phyloP scores from a whole-genome alignment of 2,113 vertebrate genomes.

The Mus spicilegus region DNA sequence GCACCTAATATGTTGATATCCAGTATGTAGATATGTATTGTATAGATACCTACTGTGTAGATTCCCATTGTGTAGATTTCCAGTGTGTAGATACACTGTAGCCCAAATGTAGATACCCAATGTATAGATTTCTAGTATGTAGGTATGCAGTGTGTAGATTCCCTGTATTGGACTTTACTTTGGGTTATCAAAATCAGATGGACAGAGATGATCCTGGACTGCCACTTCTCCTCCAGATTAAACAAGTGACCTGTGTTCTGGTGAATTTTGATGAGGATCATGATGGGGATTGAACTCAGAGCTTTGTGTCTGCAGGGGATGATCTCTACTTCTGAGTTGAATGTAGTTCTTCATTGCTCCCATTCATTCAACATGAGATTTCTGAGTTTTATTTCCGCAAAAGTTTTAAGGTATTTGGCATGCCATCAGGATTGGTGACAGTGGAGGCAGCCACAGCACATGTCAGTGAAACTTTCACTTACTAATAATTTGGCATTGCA shows the following conservation, averaged over 20 bases:
- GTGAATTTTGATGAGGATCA: neutral
- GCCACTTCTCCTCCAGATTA: neutral
- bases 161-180: neutral
- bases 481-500: neutral
- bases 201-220: neutral
- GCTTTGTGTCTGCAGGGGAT: neutral
- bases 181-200: neutral
- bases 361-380: slow-evolving; percentile 34
- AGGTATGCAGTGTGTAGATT: neutral
- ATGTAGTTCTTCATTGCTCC: neutral
- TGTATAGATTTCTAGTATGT: neutral
- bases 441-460: neutral
- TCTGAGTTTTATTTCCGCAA: neutral
- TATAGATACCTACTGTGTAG: neutral
- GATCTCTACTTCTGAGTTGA: neutral
- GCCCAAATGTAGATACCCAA: neutral
- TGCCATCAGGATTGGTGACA: too few relatives aligned
- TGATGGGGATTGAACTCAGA: too few relatives aligned
- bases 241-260: neutral
- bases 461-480: neutral
- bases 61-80: neutral
- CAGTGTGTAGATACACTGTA: too few relatives aligned
- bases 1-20: too few relatives aligned
- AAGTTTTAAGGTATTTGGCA: neutral
- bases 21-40: neutral